Conservation (phyloP, 2,888 invertebrate species). For the Andrena camellia region DNA sequence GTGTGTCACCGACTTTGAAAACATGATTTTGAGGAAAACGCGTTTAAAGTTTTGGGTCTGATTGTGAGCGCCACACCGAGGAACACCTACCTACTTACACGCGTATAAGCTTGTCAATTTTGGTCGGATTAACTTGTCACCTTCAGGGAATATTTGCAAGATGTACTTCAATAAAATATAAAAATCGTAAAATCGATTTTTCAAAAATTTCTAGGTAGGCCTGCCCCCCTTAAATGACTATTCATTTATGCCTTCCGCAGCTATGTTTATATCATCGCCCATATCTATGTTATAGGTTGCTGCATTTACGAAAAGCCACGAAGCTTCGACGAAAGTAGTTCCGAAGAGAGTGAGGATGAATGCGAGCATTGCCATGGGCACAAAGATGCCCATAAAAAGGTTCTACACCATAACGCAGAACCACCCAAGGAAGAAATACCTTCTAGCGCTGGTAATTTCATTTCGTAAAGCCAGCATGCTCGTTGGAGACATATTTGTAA, state of each 20-base stretch:
- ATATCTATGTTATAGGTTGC: constrained; percentile 89
- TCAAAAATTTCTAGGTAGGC: not conserved
- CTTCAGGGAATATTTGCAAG: too few relatives aligned
- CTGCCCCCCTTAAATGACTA: too few relatives aligned
- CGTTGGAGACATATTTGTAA: not conserved
- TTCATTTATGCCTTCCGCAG: constrained; percentile 10
- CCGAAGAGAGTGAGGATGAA: constrained; percentile 92
- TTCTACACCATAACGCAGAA: constrained; percentile 71
- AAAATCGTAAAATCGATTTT: not conserved
- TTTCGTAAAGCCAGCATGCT: constrained; percentile 17
- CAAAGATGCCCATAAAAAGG: constrained; percentile 82
- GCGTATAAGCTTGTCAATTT: too few relatives aligned
- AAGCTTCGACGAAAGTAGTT: constrained; percentile 95
- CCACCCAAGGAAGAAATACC: constrained; percentile 73
- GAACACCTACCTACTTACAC: too few relatives aligned
- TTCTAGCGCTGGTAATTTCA: constrained; percentile 75
- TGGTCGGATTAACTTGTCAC: too few relatives aligned
- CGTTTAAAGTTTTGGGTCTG: too few relatives aligned
- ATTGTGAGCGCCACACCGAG: too few relatives aligned
- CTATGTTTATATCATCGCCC: too few relatives aligned
- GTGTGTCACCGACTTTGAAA: too few relatives aligned
- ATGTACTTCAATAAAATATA: too few relatives aligned
- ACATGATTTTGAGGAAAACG: too few relatives aligned
- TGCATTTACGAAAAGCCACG: constrained; percentile 97
- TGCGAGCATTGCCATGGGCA: constrained; percentile 95